These are phyloP conservation scores for Clupea harengus DNA, from an alignment of 2,113 vertebrate species.

Conservation along the genomic window DNA sequence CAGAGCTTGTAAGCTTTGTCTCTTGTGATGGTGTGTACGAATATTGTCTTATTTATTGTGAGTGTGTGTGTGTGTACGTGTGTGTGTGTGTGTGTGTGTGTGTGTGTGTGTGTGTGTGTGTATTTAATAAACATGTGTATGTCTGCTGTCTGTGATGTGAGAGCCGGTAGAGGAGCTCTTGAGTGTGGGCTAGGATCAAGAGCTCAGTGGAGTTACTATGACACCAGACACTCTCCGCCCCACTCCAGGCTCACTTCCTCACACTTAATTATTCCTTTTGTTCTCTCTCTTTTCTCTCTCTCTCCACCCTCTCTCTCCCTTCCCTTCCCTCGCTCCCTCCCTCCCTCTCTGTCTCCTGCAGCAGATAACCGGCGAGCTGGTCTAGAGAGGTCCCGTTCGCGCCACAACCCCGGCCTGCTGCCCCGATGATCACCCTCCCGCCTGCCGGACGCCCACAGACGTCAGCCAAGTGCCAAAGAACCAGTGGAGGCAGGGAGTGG, in stretches of 20 bases:
- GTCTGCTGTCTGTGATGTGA: conserved; percentile 69
- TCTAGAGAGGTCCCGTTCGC: conserved; percentile 96
- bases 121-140: conserved; percentile 47
- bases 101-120: conserved; percentile 48
- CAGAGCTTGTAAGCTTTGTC: neutral
- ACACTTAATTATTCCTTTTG: conserved; percentile 61
- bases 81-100: no score
- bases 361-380: conserved; percentile 87
- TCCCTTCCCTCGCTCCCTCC: neutral
- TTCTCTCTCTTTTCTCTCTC: conserved; percentile 53
- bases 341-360: neutral
- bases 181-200: conserved; percentile 69
- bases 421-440: conserved; percentile 72
- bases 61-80: no score
- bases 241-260: conserved; percentile 62
- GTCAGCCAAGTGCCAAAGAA: conserved; percentile 73
- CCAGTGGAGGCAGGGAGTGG: conserved; percentile 38
- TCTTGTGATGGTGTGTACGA: neutral
- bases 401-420: conserved; percentile 83
- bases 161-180: conserved; percentile 76
- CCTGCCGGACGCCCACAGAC: conserved; percentile 54
- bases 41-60: conserved; percentile 47
- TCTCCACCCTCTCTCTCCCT: conserved; percentile 9
- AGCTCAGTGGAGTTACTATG: conserved; percentile 72
- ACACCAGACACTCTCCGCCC: conserved; percentile 68